phyloP scores from a whole-genome alignment of 2,888 invertebrate genomes.

The Dioctria linearis region DNA sequence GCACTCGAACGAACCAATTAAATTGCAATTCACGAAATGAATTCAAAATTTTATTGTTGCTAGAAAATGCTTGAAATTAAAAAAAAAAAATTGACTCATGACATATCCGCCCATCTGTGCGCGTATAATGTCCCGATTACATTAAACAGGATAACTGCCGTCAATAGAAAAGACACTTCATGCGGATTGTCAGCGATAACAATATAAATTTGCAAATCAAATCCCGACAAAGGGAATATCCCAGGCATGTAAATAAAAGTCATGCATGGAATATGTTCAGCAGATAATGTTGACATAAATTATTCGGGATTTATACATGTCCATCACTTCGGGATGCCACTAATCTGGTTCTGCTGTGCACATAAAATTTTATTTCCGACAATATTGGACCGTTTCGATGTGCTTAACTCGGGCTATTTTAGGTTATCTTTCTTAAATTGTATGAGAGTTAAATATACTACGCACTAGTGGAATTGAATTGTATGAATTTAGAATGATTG shows the following conservation, averaged over 20 bases:
- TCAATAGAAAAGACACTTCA: slow-evolving; percentile 34
- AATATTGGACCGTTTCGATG: slow-evolving; percentile 7
- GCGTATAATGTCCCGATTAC: slow-evolving; percentile 2
- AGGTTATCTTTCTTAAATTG: background rate
- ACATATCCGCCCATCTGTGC: background rate
- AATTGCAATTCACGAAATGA: too few species aligned
- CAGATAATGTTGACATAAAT: slow-evolving; percentile 44
- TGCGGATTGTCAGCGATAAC: slow-evolving; percentile 17
- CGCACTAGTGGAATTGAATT: too few species aligned
- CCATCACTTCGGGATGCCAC: background rate
- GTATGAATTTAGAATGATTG: too few species aligned
- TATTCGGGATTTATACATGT: slow-evolving; percentile 32
- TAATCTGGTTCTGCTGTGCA: slow-evolving; percentile 15
- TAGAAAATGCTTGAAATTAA: background rate
- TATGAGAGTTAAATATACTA: too few species aligned
- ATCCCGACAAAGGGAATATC: slow-evolving; percentile 29
- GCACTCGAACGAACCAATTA: too few species aligned
- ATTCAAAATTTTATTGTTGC: background rate
- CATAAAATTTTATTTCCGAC: slow-evolving; percentile 39
- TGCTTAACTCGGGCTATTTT: background rate
- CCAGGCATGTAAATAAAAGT: slow-evolving; percentile 28
- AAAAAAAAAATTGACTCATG: background rate
- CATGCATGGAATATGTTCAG: slow-evolving; percentile 38
- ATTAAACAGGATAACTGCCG: background rate
- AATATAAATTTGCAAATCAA: slow-evolving; percentile 43